Base-by-base conservation (phyloP, 2,888 invertebrate genomes). In the Chaetoderma sp. region DNA sequence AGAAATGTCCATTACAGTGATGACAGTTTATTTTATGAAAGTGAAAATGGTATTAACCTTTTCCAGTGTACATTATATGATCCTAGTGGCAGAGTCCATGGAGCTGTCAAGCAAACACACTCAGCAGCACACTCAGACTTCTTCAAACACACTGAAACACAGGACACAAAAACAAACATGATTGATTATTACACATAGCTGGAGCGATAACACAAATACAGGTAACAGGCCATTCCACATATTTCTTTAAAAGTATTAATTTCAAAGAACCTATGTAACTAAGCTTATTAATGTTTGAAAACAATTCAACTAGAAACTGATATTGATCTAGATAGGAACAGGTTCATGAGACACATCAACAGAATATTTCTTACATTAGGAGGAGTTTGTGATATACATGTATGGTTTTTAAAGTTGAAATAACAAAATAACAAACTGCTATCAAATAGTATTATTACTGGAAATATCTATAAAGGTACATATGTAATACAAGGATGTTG, bases 121-220 rank as follows among this genome's bases (percentile, higher is more conserved):
- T 87, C 87, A 4, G 83, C 78, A 0, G 84, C 86, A 74, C 80
- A 78, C 62, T 86, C 86, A 30, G 75, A 72, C 57, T 75, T 79
- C 69, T 83, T 77, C 54, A 87, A 68, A 5, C 71, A 71, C 4
- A 86, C 86, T 86, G 75, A 27, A 75, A 68, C 50, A 44, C 28
- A 49, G 6, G 18, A 44, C 27, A 59, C 6, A 28, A 1, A 25
- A 18, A 5, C 45, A 18, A 47, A 47, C 21, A 16, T 47, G 10
- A 8, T 8, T 18, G 8, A n/a, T 16, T 18, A 47, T 47, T 47
- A 8, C n/a, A n/a, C n/a, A n/a, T 18, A 16, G 8, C 8, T 47
- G 10, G 21, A 47, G 18, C 21, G 21, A 47, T 47, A 47, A 8
- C 8, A 47, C 39, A 36, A 36, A n/a, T n/a, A n/a, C n/a, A n/a